These are phyloP conservation scores for Andricus curvator DNA, from an alignment of 2,888 invertebrate species.

Conservation along the genomic window DNA sequence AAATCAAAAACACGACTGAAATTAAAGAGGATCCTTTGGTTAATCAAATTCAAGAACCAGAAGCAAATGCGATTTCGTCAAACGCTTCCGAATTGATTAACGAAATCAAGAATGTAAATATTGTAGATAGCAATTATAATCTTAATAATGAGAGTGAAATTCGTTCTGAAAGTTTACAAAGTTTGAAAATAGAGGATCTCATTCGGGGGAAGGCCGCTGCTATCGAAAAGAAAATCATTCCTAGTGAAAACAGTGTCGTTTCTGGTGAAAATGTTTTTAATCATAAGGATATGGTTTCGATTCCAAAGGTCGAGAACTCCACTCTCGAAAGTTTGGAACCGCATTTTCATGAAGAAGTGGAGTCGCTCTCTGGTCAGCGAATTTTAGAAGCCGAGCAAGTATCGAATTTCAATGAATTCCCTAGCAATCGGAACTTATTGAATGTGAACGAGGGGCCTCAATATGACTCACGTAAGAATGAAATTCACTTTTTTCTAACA, in stretches of 20 bases:
- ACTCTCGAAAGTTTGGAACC: constrained; percentile 43
- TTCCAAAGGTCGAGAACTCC: constrained; percentile 45
- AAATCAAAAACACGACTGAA: neutral
- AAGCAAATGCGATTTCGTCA: neutral
- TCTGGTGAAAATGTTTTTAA: constrained; percentile 13
- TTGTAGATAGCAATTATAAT: constrained; percentile 47
- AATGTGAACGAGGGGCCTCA: constrained; percentile 64
- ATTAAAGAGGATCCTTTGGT: neutral
- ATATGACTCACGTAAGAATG: constrained; percentile 59
- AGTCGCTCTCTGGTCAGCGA: constrained; percentile 58
- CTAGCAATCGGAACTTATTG: constrained; percentile 70
- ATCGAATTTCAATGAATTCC: constrained; percentile 65
- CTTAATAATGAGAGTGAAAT: constrained; percentile 29
- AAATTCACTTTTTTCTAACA: constrained; percentile 30
- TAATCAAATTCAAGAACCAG: neutral
- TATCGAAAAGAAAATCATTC: constrained; percentile 41
- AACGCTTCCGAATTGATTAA: neutral
- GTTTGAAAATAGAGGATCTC: neutral
- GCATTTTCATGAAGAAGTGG: constrained; percentile 42
- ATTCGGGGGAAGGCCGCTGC: neutral
- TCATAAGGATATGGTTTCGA: neutral
- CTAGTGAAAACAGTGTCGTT: constrained; percentile 22
- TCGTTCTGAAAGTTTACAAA: neutral
- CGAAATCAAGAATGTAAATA: constrained; percentile 46
- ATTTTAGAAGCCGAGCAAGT: constrained; percentile 58